A percentile compares a stretch with the other conserved stretches of the same genome.
Conservation (phyloP, 2,888 invertebrate species). For the Torymus tubicola region DNA sequence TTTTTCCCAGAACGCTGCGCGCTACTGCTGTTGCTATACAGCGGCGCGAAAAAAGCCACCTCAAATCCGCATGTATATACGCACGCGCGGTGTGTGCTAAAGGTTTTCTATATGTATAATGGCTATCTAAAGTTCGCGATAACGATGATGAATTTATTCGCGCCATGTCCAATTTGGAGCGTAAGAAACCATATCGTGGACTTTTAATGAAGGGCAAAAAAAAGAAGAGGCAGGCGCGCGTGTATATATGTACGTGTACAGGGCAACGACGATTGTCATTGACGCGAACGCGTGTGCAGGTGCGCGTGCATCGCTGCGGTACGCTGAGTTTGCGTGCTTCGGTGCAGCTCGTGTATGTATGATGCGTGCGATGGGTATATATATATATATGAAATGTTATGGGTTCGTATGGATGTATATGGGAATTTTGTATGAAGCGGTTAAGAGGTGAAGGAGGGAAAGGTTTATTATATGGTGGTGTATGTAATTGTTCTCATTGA, state of each 20-base stretch:
- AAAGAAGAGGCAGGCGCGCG: slow-evolving; percentile 11
- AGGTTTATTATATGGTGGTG: too few species aligned
- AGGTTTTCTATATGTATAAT: slow-evolving; percentile 9
- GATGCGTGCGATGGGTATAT: too few species aligned
- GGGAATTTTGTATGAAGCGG: too few species aligned
- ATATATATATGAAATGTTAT: too few species aligned
- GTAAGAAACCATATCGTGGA: slow-evolving; percentile 44
- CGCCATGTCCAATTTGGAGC: slow-evolving; percentile 36
- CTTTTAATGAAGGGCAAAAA: slow-evolving; percentile 35
- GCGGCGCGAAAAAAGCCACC: not conserved
- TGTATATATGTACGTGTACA: not conserved
- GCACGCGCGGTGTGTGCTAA: not conserved
- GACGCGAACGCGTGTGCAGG: not conserved
- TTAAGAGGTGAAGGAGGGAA: too few species aligned
- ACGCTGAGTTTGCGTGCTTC: not conserved
- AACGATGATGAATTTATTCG: slow-evolving; percentile 51
- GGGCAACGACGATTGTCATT: too few species aligned
- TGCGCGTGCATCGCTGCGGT: not conserved
- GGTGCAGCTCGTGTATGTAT: too few species aligned
- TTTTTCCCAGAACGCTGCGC: slow-evolving; percentile 13
- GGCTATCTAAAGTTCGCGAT: slow-evolving; percentile 18
- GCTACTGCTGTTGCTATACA: too few species aligned
- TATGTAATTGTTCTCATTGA: too few species aligned
- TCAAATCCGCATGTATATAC: too few species aligned
- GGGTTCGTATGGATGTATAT: too few species aligned